Evolutionary conservation across 2,888 invertebrate species (phyloP).

Genomic region (Galerucella calmariensis): DNA sequence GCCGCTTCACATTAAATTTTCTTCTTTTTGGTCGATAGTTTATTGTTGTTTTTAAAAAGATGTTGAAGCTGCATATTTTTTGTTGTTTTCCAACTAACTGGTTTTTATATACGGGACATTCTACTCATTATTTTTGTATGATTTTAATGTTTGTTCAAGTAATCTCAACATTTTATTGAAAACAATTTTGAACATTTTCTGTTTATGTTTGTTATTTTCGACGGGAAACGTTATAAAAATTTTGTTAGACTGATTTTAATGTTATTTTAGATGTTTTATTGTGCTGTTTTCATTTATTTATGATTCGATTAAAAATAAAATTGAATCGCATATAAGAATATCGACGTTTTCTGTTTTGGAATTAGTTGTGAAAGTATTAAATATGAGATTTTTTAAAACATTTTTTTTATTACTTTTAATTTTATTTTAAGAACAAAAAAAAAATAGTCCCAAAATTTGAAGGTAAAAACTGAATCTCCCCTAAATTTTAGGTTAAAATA

Average conservation of each 20-base stretch:
- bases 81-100: neutral
- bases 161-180: neutral
- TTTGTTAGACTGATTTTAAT: constrained; percentile 16
- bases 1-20: constrained; percentile 42
- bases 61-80: neutral
- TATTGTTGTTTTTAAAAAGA: constrained; percentile 4
- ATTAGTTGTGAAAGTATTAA: constrained; percentile 1
- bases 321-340: neutral
- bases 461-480: neutral
- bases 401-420: neutral
- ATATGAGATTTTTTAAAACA: neutral
- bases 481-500: neutral
- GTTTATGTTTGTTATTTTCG: constrained; percentile 7
- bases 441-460: neutral
- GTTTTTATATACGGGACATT: no score
- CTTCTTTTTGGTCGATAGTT: constrained; percentile 16
- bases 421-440: neutral
- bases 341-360: neutral
- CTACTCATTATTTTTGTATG: no score
- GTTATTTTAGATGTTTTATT: constrained; percentile 16
- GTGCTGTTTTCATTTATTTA: constrained; percentile 17
- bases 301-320: constrained; percentile 4
- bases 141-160: no score
- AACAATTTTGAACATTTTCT: constrained; percentile 1
- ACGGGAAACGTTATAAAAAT: constrained; percentile 13